A percentile compares a stretch with the other conserved stretches of the same genome.
These are phyloP conservation scores for Lasioglossum baleicum DNA, from an alignment of 1,140 invertebrate genomes.

Conservation along the genomic window DNA sequence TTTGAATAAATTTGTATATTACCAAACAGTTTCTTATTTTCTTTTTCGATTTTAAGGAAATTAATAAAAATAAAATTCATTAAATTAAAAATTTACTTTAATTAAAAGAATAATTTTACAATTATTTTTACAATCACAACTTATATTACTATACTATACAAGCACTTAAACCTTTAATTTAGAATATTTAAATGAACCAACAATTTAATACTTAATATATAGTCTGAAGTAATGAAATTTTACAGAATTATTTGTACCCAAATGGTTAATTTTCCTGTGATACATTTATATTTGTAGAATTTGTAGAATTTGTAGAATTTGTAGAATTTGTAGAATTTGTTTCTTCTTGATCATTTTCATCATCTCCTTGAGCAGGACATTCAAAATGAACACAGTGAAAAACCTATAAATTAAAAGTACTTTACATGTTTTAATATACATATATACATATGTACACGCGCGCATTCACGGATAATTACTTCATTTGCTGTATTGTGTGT, in stretches of 20 bases:
- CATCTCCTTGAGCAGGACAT: slow-evolving; percentile 88
- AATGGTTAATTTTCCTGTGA: no score
- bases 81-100: slow-evolving; percentile 14
- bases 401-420: slow-evolving; percentile 83
- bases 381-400: slow-evolving; percentile 99
- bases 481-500: slow-evolving; percentile 98
- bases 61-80: no score
- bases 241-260: no score
- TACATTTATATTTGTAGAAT: background rate
- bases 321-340: slow-evolving; percentile 20
- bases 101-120: slow-evolving; percentile 33
- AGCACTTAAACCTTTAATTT: background rate
- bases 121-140: slow-evolving; percentile 37
- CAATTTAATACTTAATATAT: no score
- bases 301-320: background rate
- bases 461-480: slow-evolving; percentile 80
- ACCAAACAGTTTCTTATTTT: no score
- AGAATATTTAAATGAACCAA: no score
- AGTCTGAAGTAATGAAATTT: no score
- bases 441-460: no score
- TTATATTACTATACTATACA: slow-evolving; percentile 38
- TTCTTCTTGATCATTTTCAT: slow-evolving; percentile 69
- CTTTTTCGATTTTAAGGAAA: no score
- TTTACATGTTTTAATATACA: no score
- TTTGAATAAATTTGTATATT: no score